These are phyloP conservation scores for Elysia crispata DNA, from an alignment of 2,888 invertebrate genomes.

Conservation along the genomic window DNA sequence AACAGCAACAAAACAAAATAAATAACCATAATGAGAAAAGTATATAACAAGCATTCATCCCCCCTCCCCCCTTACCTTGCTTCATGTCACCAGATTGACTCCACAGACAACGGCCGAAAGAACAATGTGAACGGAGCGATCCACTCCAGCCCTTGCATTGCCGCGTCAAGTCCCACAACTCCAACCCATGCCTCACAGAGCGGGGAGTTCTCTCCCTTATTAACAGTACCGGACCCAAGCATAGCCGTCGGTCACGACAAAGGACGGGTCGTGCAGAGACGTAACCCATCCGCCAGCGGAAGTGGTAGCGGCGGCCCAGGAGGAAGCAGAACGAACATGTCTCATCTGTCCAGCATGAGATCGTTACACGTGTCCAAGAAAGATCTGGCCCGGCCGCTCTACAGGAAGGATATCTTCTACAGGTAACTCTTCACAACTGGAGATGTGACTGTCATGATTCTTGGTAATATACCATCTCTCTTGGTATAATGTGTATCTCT, in stretches of 20 bases:
- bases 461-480: too few species aligned
- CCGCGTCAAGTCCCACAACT: too few species aligned
- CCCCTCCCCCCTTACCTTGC: background rate
- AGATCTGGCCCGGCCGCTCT: constrained; percentile 85
- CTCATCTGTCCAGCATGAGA: constrained; percentile 43
- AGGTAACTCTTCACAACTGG: too few species aligned
- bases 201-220: constrained; percentile 31
- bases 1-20: too few species aligned
- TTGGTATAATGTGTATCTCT: too few species aligned
- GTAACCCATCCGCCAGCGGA: too few species aligned
- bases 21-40: too few species aligned
- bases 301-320: constrained; percentile 23
- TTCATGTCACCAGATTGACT: background rate
- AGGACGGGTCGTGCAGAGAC: background rate
- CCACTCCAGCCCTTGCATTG: background rate
- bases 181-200: too few species aligned
- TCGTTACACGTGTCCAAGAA: constrained; percentile 57
- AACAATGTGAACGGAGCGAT: constrained; percentile 2
- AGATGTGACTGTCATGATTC: too few species aligned
- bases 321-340: constrained; percentile 49
- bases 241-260: background rate
- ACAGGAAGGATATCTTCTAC: constrained; percentile 97
- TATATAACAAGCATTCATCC: background rate
- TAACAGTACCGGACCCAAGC: constrained; percentile 27
- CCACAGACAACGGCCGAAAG: background rate